These are phyloP conservation scores for Charanyca ferruginea DNA, from an alignment of 2,888 invertebrate genomes.

Conservation along the genomic window DNA sequence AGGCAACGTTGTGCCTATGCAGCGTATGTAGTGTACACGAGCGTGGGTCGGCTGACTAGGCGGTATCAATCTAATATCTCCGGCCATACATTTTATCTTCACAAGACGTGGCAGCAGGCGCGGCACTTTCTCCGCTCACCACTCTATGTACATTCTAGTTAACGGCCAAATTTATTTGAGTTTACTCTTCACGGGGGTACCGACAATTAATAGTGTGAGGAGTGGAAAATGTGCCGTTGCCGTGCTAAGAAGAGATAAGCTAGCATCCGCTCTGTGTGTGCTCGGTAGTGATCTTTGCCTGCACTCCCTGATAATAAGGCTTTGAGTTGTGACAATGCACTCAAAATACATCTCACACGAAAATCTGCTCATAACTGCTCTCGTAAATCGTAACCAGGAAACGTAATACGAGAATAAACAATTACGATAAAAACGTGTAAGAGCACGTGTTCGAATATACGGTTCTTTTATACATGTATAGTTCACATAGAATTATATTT, in stretches of 20 bases:
- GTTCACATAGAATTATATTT: constrained; percentile 25
- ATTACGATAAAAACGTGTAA: neutral
- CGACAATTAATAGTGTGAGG: constrained; percentile 45
- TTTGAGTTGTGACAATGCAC: constrained; percentile 19
- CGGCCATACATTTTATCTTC: constrained; percentile 62
- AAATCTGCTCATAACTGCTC: neutral
- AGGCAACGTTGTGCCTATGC: constrained; percentile 52
- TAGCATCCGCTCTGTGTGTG: constrained; percentile 23
- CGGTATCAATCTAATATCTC: constrained; percentile 70
- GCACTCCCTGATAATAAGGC: constrained; percentile 31
- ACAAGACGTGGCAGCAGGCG: constrained; percentile 50
- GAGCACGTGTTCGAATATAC: neutral
- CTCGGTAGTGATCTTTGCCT: constrained; percentile 24
- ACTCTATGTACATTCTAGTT: constrained; percentile 36
- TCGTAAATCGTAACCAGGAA: neutral
- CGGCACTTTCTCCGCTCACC: constrained; percentile 39
- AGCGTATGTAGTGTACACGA: constrained; percentile 57
- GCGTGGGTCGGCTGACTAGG: constrained; percentile 58
- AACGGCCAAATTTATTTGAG: constrained; percentile 56
- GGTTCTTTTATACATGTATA: constrained; percentile 10
- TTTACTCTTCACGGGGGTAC: constrained; percentile 37
- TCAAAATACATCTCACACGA: neutral
- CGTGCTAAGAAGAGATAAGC: constrained; percentile 29
- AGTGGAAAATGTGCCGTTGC: constrained; percentile 15
- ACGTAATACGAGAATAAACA: neutral